Conservation (phyloP, 1,140 invertebrate genomes). For the Polypedilum vanderplanki region DNA sequence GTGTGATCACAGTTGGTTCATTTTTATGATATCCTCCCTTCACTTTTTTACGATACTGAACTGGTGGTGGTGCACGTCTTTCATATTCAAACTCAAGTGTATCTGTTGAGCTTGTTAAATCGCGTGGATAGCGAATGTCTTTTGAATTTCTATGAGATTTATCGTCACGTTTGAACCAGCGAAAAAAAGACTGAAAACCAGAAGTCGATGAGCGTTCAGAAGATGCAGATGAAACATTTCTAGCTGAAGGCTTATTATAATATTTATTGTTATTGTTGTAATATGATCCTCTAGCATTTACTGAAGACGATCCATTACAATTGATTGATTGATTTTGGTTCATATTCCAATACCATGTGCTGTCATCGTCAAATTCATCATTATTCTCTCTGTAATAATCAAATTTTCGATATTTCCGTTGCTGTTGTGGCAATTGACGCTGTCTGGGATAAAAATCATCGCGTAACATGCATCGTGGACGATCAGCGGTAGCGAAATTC, state of each 20-base stretch:
- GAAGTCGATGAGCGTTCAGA: not conserved
- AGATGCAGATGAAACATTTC: not conserved
- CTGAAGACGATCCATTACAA: not conserved
- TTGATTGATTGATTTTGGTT: conserved; percentile 1
- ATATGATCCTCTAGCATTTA: not conserved
- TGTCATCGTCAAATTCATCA: not conserved
- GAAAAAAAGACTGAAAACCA: conserved; percentile 47
- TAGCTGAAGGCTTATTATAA: not conserved
- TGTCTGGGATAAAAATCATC: not conserved
- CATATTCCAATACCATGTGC: conserved; percentile 15
- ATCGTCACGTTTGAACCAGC: conserved; percentile 45
- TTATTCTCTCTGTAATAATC: conserved; percentile 9
- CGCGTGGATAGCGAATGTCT: conserved; percentile 37
- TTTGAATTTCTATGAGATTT: conserved; percentile 27
- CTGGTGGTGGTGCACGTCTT: conserved; percentile 30
- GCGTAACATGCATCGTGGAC: conserved; percentile 21
- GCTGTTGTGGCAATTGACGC: not conserved
- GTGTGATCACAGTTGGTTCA: conserved; percentile 30
- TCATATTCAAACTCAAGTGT: conserved; percentile 33
- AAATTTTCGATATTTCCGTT: not conserved
- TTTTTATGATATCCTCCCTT: conserved; percentile 31
- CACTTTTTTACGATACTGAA: not conserved
- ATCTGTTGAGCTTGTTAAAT: conserved; percentile 32
- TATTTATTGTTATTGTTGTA: not conserved
- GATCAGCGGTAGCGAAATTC: conserved; percentile 19